Evolutionary conservation across 2,797 vertebrate genomes (phyloP).

Genomic region (Rhynchotus rufescens): DNA sequence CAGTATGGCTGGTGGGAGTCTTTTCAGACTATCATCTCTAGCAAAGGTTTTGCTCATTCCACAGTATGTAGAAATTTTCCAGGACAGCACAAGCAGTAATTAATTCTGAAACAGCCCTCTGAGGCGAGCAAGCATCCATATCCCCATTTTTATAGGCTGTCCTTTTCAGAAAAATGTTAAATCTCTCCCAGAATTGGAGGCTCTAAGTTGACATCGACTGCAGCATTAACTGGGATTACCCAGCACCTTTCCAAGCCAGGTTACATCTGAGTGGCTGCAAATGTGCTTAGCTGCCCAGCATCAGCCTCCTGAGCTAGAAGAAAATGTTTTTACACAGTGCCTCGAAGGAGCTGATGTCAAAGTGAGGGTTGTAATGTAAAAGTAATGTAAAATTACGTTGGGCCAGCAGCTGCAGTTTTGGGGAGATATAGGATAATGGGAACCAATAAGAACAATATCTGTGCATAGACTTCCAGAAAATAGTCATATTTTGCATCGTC

Average conservation of each 20-base stretch:
- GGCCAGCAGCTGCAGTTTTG: not conserved
- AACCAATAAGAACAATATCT: fast-evolving
- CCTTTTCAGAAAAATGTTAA: not conserved
- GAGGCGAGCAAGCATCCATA: fast-evolving
- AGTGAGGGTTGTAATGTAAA: not conserved
- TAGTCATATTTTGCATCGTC: not conserved
- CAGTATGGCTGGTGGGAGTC: not conserved
- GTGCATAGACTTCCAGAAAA: not conserved
- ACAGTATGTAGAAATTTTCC: not conserved
- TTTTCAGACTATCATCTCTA: not conserved
- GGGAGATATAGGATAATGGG: not conserved
- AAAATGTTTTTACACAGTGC: not conserved
- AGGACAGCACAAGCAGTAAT: not conserved
- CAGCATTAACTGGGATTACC: not conserved
- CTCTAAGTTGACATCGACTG: not conserved
- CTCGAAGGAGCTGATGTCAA: not conserved
- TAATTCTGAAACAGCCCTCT: not conserved
- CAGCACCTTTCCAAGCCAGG: not conserved
- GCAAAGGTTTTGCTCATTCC: not conserved
- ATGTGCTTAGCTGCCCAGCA: not conserved
- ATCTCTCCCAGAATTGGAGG: not conserved
- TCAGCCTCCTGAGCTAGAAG: not conserved
- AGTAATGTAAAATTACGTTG: no score
- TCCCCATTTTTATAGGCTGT: not conserved
- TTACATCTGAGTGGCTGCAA: not conserved